These are phyloP conservation scores for Mactra quadrangularis DNA, from an alignment of 1,140 invertebrate genomes.

Conservation along the genomic window DNA sequence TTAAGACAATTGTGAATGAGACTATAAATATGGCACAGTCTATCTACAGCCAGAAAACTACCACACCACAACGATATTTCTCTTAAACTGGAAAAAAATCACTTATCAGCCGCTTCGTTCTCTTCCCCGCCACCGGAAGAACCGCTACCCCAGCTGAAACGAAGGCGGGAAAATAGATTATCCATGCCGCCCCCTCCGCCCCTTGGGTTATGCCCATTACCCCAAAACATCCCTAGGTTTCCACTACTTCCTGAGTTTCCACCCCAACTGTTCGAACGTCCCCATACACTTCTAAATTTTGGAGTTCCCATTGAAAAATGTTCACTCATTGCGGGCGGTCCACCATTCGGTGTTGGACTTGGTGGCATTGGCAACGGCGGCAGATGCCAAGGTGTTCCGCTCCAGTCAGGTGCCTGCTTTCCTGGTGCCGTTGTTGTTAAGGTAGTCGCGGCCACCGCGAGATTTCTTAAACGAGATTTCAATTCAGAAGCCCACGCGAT, in stretches of 20 bases:
- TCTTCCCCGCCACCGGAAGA: neutral
- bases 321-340: neutral
- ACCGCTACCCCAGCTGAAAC: conserved; percentile 6
- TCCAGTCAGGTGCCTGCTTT: conserved; percentile 6
- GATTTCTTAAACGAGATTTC: conserved; percentile 15
- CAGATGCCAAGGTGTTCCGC: conserved; percentile 11
- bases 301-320: neutral
- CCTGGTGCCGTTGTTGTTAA: neutral
- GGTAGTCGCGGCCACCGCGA: neutral
- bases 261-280: conserved; percentile 1
- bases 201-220: neutral
- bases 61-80: too few species aligned
- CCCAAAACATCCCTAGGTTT: neutral
- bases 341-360: neutral
- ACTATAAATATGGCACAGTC: too few species aligned
- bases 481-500: conserved; percentile 32
- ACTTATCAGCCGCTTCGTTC: conserved; percentile 17
- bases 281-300: conserved; percentile 13
- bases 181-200: conserved; percentile 11
- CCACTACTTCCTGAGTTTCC: too few species aligned
- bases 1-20: too few species aligned
- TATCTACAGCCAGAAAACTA: too few species aligned
- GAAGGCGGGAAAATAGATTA: neutral
- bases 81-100: too few species aligned
- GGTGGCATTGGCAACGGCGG: neutral